Percentiles rank a stretch among this genome's conserved stretches.
Evolutionary conservation across 1,140 invertebrate genomes (phyloP).

Genomic region (Heliothis subflexa): DNA sequence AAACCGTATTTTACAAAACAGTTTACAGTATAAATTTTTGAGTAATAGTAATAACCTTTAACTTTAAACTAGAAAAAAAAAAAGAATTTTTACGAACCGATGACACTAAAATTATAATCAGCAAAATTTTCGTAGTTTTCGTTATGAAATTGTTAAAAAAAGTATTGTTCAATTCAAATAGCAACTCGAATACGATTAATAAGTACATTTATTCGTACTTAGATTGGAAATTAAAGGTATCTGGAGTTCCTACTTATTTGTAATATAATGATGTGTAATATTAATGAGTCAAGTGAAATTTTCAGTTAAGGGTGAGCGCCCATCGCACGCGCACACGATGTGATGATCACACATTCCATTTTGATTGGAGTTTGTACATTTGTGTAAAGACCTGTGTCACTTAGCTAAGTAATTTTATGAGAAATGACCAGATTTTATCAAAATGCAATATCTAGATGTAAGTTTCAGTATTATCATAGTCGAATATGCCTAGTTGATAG

Average conservation of each 20-base stretch:
- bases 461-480: conserved; percentile 84
- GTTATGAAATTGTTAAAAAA: conserved; percentile 52
- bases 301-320: not conserved
- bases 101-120: conserved; percentile 57
- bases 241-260: conserved; percentile 74
- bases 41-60: not conserved
- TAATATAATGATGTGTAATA: conserved; percentile 55
- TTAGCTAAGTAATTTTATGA: conserved; percentile 74
- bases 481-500: conserved; percentile 77
- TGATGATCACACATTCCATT: conserved; percentile 71
- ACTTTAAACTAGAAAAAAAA: not conserved
- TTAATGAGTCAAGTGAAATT: conserved; percentile 36
- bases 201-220: conserved; percentile 46
- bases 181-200: conserved; percentile 67
- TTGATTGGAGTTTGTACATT: conserved; percentile 70
- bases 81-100: conserved; percentile 47
- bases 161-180: conserved; percentile 53
- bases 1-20: no score
- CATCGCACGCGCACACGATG: conserved; percentile 11
- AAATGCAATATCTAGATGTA: conserved; percentile 84
- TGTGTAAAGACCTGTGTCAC: conserved; percentile 72
- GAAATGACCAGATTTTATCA: conserved; percentile 84
- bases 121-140: conserved; percentile 53
- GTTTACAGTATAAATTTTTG: no score
- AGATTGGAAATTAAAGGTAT: conserved; percentile 62